Percentiles rank a stretch among this genome's conserved stretches.
Conservation (phyloP, 2,797 vertebrate genomes). For the Artibeus jamaicensis region DNA sequence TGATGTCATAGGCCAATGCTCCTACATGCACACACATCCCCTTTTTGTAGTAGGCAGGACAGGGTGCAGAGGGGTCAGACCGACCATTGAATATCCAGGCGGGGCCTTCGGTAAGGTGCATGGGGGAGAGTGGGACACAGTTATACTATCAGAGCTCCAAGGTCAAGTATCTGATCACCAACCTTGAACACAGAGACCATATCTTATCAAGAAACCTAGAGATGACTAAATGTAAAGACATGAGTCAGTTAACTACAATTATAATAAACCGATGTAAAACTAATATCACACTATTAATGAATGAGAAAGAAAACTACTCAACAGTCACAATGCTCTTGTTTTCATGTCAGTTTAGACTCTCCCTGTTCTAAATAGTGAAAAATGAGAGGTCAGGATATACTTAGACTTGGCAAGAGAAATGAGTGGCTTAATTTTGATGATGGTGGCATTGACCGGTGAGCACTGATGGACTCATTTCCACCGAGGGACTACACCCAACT, state of each 20-base stretch:
- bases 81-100: background rate
- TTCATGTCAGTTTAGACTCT: background rate
- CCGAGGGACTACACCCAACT: accelerated
- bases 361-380: background rate
- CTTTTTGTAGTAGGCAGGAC: background rate
- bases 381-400: background rate
- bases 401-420: background rate
- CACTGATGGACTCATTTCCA: background rate
- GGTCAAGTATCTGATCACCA: background rate
- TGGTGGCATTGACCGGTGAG: background rate
- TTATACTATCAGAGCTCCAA: background rate
- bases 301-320: background rate
- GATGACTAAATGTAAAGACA: background rate
- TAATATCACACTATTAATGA: background rate
- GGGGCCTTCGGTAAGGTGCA: background rate
- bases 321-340: background rate
- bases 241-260: background rate
- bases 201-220: background rate
- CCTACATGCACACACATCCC: background rate
- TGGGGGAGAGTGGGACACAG: background rate
- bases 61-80: background rate
- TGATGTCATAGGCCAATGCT: background rate
- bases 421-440: background rate
- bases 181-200: background rate
- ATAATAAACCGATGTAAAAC: background rate